Conservation (phyloP, 2,113 vertebrate genomes). For the Planiliza haematocheilus region DNA sequence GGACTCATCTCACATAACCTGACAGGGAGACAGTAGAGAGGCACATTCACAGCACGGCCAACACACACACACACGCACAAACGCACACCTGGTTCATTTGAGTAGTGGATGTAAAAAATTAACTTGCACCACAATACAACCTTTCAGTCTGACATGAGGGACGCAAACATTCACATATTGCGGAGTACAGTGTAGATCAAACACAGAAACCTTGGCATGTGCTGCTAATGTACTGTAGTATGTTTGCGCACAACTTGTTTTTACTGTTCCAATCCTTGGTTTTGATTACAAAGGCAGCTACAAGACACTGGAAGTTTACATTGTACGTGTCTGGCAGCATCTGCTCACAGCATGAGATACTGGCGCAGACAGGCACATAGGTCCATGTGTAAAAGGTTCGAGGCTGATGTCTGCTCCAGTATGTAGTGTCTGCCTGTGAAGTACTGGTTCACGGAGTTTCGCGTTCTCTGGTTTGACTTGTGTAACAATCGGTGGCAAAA, state of each 20-base stretch:
- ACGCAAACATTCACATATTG: slow-evolving; percentile 32
- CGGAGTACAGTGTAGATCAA: slow-evolving; percentile 33
- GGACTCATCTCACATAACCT: slow-evolving; percentile 47
- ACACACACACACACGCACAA: slow-evolving; percentile 29
- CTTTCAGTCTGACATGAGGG: slow-evolving; percentile 9
- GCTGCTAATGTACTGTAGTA: not conserved
- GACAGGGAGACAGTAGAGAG: slow-evolving; percentile 52
- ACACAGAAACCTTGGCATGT: slow-evolving; percentile 35
- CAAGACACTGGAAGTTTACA: slow-evolving; percentile 33
- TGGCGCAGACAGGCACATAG: slow-evolving; percentile 62
- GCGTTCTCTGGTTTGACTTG: slow-evolving; percentile 1
- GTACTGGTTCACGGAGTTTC: not conserved
- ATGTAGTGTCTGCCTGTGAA: slow-evolving; percentile 2
- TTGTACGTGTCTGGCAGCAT: slow-evolving; percentile 35
- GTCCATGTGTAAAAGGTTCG: slow-evolving; percentile 51
- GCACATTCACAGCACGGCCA: slow-evolving; percentile 45
- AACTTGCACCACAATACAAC: slow-evolving; percentile 1
- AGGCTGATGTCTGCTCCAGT: slow-evolving; percentile 22
- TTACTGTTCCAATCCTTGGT: slow-evolving; percentile 6
- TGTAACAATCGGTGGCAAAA: slow-evolving; percentile 14
- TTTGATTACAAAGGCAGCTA: slow-evolving; percentile 56
- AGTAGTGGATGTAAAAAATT: slow-evolving; percentile 3
- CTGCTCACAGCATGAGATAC: slow-evolving; percentile 29
- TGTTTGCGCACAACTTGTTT: slow-evolving; percentile 11
- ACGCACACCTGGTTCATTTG: slow-evolving; percentile 22